Evolutionary conservation across 1,140 invertebrate species (phyloP), one percentile per base, ranked within the genome.

Genomic region (Bradysia coprophila): DNA sequence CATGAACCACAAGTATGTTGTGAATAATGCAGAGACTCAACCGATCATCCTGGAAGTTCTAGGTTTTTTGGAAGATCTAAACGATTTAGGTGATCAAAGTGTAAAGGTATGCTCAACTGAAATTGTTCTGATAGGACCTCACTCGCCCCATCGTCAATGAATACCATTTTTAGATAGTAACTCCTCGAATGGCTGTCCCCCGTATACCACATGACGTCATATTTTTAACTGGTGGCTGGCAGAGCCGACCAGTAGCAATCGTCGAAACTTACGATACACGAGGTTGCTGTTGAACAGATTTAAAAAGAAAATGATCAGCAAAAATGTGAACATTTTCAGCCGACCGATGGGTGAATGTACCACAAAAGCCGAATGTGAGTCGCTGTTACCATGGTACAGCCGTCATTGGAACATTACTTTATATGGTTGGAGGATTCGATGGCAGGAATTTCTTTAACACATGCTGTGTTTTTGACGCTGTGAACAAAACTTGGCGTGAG

Each of bases 381-480:
- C 61, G 81, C 28, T 78, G 81, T 0, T 86, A 86, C 50, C 81
- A 86, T 49, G 81, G 80, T 1, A 69, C 82, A 2, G 78, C 76
- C 2, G 67, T 75, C 2, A 54, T 85, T 1, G 69, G 76, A 21
- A 71, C 72, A 46, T 64, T 71, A 42, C 79, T 87, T 34, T 86
- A 81, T 53, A 71, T 83, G 43, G 76, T 86, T 46, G 83, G 82
- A 4, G 81, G 78, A 19, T 81, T 78, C 47, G 76, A 82, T 52
- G 78, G 81, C 2, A 72, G 72, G 44, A 73, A 81, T 42, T 75
- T 80, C 47, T 81, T 79, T 48, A 81, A 79, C 49, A 76, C 76
- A 0, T 73, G 78, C 23, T 65, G 75, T 2, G 74, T 73, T 46
- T 83, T 75, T 49, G 71, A 82, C 50, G 74, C 78, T 1, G 64